A percentile compares a stretch with the other conserved stretches of the same genome.
Evolutionary conservation across 2,113 vertebrate genomes (phyloP).

Genomic region (Pygoscelis adeliae): DNA sequence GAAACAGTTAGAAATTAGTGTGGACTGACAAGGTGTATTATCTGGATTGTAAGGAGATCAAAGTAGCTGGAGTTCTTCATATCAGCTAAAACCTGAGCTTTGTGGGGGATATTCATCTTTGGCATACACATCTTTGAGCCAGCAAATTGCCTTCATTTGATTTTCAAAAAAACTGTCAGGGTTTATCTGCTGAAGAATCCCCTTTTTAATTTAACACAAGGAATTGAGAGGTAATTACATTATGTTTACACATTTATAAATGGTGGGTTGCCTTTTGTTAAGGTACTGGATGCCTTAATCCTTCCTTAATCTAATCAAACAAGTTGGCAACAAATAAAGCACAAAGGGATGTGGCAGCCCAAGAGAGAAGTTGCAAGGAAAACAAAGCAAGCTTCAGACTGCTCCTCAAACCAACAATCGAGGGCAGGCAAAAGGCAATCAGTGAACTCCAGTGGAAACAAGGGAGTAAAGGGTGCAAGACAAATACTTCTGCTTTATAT

Average conservation of each 20-base stretch:
- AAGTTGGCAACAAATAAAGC: slow-evolving; percentile 5
- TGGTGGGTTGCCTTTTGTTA: slow-evolving; percentile 1
- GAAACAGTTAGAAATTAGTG: background rate
- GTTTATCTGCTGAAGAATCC: slow-evolving; percentile 10
- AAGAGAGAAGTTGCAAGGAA: background rate
- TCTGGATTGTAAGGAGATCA: background rate
- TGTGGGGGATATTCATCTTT: background rate
- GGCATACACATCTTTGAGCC: background rate
- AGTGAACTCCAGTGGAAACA: background rate
- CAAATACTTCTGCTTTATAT: background rate
- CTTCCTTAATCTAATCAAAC: slow-evolving; percentile 46
- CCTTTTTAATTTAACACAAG: background rate
- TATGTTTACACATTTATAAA: slow-evolving; percentile 37
- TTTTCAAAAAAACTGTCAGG: background rate
- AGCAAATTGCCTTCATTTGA: background rate
- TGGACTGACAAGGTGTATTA: background rate
- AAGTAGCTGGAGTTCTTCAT: background rate
- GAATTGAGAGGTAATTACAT: slow-evolving; percentile 34
- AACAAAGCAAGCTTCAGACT: background rate
- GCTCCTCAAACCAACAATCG: background rate
- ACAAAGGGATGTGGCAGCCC: background rate
- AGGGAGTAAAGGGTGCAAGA: background rate
- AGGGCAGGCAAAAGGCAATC: background rate
- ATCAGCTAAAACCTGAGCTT: background rate
- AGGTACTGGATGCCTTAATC: slow-evolving; percentile 6